phyloP scores from a whole-genome alignment of 2,113 vertebrate genomes.

The Symphodus melops region DNA sequence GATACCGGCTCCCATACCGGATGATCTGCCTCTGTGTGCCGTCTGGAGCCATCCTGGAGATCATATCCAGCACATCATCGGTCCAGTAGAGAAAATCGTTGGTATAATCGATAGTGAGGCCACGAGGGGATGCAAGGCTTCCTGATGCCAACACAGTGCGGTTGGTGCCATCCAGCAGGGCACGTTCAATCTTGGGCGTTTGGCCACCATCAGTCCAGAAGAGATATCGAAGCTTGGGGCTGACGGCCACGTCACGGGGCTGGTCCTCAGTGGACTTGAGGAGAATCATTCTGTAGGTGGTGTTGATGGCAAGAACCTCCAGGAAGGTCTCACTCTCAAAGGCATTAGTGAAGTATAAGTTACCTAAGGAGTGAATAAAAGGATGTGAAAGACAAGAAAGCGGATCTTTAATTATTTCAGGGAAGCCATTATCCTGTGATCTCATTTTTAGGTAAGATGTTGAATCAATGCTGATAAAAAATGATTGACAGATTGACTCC shows the following conservation, averaged over 20 bases:
- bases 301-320: conserved; percentile 92
- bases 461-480: not conserved
- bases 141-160: conserved; percentile 90
- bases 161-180: conserved; percentile 92
- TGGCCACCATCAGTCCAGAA: conserved; percentile 95
- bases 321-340: conserved; percentile 88
- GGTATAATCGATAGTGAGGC: conserved; percentile 89
- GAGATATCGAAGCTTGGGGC: conserved; percentile 90
- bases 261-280: conserved; percentile 88
- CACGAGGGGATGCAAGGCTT: conserved; percentile 89
- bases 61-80: conserved; percentile 92
- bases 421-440: too few relatives aligned
- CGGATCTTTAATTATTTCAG: too few relatives aligned
- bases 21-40: conserved; percentile 88
- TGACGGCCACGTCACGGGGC: conserved; percentile 89
- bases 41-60: conserved; percentile 86
- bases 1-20: conserved; percentile 90
- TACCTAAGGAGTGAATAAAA: conserved; percentile 78
- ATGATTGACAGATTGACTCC: not conserved
- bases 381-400: not conserved
- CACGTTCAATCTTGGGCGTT: conserved; percentile 91
- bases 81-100: conserved; percentile 92
- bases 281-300: conserved; percentile 88
- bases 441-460: too few relatives aligned
- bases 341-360: conserved; percentile 95